Base-by-base conservation (phyloP, 2,113 vertebrate genomes). In the Passer montanus region DNA sequence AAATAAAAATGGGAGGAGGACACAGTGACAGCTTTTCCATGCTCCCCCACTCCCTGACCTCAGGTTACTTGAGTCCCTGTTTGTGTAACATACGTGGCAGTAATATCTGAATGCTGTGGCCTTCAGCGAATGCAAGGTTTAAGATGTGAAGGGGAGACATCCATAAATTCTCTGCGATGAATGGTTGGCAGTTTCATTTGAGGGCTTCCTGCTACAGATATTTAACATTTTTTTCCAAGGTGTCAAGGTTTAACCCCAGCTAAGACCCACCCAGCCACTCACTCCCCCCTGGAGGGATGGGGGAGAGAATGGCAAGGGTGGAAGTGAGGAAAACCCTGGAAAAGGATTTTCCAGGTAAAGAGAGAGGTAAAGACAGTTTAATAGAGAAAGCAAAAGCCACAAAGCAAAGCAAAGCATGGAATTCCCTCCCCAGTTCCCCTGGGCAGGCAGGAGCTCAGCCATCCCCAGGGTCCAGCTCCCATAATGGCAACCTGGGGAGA, bases 51-150 rank as follows among this genome's bases (percentile, higher is more conserved):
- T 9, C 2, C 37, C 85, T 7, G 7, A 52, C 62, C 70, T 15
- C 56, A 62, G 63, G 44, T 76, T 84, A 86, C 60, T 9, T 14
- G 59, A 60, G 49, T 56, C 33, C 66, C 60, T 64, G 41, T n/a
- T 82, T 91, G 33, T 43, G 7, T 62, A 89, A 73, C 24, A 49
- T 84, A 50, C 24, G 39, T 26, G 50, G 82, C 82, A 94, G 59
- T 87, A 84, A 91, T 28, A 83, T 63, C 59, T 85, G 72, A 47
- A 41, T 41, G 18, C 77, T 82, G 68, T 84, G 86, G 72, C 74
- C 93, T 93, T 86, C 91, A 91, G 75, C 79, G 46, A 75, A 84
- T 15, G 53, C 43, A 67, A 92, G 59, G 43, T 95, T 97, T 94
- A 63, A 78, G 67, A 72, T 74, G 60, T 77, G 50, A 67, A 8